A percentile compares a stretch with the other conserved stretches of the same genome.
Evolutionary conservation across 2,888 invertebrate genomes (phyloP).

Genomic region (Mesorhabditis belari): DNA sequence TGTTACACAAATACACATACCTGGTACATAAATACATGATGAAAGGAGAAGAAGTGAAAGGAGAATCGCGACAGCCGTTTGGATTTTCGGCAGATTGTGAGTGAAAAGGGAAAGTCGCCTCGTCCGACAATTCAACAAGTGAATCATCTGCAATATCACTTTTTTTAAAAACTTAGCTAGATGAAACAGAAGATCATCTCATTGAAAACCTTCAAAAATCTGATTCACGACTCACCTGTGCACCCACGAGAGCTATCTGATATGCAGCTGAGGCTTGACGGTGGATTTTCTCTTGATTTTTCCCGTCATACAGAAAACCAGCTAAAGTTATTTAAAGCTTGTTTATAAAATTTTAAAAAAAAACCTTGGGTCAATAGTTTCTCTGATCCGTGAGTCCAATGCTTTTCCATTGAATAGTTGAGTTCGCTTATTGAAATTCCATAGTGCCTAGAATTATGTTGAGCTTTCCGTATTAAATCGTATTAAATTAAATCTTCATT

Average conservation of each 20-base stretch:
- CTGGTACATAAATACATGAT: background rate
- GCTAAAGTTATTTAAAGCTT: background rate
- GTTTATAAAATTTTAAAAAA: background rate
- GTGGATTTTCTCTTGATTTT: slow-evolving; percentile 4
- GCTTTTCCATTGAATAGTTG: background rate
- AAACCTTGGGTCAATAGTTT: background rate
- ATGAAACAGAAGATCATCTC: too few species aligned
- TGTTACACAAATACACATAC: background rate
- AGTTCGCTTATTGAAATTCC: background rate
- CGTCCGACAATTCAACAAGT: background rate
- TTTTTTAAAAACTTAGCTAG: too few species aligned
- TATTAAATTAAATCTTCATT: background rate
- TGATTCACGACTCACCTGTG: slow-evolving; percentile 9
- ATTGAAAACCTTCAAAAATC: background rate
- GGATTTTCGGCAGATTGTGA: background rate
- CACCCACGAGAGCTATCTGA: slow-evolving; percentile 26
- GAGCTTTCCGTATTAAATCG: background rate
- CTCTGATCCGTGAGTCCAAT: background rate
- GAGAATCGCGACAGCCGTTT: background rate
- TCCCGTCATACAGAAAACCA: background rate
- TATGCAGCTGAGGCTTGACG: slow-evolving; percentile 25
- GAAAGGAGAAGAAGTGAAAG: background rate
- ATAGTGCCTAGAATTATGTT: background rate
- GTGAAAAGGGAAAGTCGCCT: background rate
- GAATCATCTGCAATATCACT: background rate